Evolutionary conservation across 92 coral and sea anemone genomes (phyloP).

Genomic region (Phenganax subtilis): DNA sequence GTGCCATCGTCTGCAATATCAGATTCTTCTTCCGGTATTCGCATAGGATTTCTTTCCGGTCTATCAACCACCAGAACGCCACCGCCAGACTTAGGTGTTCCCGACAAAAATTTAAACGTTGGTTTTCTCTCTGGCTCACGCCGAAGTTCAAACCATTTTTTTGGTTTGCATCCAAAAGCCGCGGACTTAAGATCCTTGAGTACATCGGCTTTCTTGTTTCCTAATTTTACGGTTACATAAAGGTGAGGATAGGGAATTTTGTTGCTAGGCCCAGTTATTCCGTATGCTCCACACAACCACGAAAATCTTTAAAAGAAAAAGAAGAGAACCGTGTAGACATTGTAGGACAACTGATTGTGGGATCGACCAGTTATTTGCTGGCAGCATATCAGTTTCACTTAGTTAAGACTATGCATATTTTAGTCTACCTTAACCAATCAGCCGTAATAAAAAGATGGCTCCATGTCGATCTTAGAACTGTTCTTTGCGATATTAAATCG

Average conservation of each 20-base stretch:
- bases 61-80: background rate
- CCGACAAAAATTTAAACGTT: background rate
- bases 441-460: no score
- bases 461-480: no score
- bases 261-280: background rate
- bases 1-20: background rate
- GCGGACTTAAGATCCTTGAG: background rate
- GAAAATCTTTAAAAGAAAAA: background rate
- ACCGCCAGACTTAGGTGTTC: background rate
- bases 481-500: no score
- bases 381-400: no score
- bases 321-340: no score
- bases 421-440: no score
- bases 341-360: no score
- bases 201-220: background rate
- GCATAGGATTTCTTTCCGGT: background rate
- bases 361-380: no score
- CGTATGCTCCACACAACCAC: background rate
- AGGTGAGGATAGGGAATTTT: background rate
- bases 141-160: background rate
- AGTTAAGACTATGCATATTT: no score
- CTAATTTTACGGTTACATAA: background rate
- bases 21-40: background rate
- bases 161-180: background rate
- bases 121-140: constrained; percentile 4